Evolutionary conservation across 2,797 vertebrate species (phyloP).

Genomic region (Rhynchotus rufescens): DNA sequence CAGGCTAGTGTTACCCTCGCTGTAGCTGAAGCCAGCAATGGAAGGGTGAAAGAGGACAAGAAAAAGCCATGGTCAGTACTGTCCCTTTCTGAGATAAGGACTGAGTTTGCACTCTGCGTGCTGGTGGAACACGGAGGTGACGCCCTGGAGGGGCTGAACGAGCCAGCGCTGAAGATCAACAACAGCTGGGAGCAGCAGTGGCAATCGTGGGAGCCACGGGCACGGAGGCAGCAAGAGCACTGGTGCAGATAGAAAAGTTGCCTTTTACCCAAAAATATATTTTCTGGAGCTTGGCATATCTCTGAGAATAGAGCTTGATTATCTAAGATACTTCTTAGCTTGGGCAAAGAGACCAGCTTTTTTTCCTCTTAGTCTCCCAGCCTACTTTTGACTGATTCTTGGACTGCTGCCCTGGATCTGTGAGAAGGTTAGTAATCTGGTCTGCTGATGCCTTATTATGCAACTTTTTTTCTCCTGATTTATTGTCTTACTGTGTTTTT

Average conservation of each 20-base stretch:
- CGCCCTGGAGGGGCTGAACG: not conserved
- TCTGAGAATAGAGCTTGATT: not conserved
- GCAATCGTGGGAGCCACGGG: not conserved
- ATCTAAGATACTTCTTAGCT: not conserved
- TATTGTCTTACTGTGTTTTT: not conserved
- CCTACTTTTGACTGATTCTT: not conserved
- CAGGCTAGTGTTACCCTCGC: not conserved
- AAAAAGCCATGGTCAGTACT: not conserved
- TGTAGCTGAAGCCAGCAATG: not conserved
- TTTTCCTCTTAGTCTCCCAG: not conserved
- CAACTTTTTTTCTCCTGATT: not conserved
- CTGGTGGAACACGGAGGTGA: not conserved
- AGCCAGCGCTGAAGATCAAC: not conserved
- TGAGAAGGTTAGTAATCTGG: not conserved
- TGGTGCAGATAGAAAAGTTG: not conserved
- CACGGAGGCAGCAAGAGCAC: not conserved
- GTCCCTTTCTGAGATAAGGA: not conserved
- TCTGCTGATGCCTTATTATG: not conserved
- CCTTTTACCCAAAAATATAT: not conserved
- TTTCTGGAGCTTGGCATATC: not conserved
- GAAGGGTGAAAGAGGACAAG: not conserved
- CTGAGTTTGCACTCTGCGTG: not conserved
- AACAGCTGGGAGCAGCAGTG: not conserved
- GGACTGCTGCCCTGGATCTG: not conserved
- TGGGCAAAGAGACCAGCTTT: not conserved